A percentile compares a stretch with the other conserved stretches of the same genome.
Evolutionary conservation across 2,797 vertebrate species (phyloP).

Genomic region (Ispidina picta): DNA sequence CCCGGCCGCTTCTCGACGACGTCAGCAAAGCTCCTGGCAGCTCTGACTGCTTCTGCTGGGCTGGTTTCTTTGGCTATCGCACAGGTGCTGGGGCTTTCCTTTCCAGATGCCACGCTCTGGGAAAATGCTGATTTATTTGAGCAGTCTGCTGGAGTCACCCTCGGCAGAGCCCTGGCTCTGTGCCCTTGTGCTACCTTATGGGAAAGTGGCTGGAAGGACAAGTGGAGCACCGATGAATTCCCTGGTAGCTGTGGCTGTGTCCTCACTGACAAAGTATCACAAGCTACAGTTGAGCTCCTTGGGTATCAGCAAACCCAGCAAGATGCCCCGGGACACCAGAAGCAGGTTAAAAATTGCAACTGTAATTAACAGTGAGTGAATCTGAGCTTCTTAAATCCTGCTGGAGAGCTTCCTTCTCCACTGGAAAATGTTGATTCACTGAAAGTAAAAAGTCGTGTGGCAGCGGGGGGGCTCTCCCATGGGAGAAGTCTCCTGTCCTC

Average conservation of each 20-base stretch:
- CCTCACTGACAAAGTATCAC: rapidly evolving
- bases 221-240: rapidly evolving
- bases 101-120: rapidly evolving
- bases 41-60: neutral
- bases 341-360: neutral
- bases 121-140: neutral
- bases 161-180: neutral
- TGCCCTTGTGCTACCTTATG: rapidly evolving
- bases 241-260: rapidly evolving
- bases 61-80: neutral
- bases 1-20: rapidly evolving
- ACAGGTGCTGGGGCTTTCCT: neutral
- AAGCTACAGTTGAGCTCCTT: rapidly evolving
- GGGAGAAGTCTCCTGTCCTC: neutral
- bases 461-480: neutral
- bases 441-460: neutral
- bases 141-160: neutral
- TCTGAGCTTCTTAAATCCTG: neutral
- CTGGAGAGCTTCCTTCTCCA: neutral
- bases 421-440: neutral
- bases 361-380: neutral
- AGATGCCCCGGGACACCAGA: neutral
- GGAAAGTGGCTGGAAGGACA: neutral
- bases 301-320: neutral
- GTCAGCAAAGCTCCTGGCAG: neutral